Percentiles rank a stretch among this genome's conserved stretches.
Evolutionary conservation across 2,113 vertebrate genomes (phyloP).

Genomic region (Hippocampus abdominalis): DNA sequence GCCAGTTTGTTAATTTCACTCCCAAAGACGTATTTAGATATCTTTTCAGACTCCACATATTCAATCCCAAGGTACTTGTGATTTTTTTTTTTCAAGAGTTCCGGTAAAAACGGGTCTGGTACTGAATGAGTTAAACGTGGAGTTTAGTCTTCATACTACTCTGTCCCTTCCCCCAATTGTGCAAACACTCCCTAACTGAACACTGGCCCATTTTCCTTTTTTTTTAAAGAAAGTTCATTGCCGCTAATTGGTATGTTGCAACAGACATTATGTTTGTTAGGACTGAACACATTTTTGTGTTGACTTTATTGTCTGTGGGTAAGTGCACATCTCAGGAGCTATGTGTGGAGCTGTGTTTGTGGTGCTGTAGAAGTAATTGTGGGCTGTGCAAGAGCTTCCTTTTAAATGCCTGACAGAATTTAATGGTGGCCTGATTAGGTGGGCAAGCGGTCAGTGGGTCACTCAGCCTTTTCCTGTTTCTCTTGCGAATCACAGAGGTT

Average conservation of each 20-base stretch:
- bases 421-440: conserved; percentile 54
- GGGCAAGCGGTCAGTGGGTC: conserved; percentile 47
- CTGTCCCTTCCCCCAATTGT: conserved; percentile 8
- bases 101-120: too few species aligned
- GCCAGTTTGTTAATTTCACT: background rate
- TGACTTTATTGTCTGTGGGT: conserved; percentile 18
- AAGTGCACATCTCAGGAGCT: background rate
- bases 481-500: conserved; percentile 42
- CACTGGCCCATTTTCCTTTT: conserved; percentile 43
- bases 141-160: conserved; percentile 4
- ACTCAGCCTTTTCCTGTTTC: conserved; percentile 37
- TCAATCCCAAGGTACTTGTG: too few species aligned
- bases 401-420: conserved; percentile 48
- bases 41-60: too few species aligned
- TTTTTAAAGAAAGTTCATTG: conserved; percentile 32
- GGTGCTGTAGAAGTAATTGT: conserved; percentile 38
- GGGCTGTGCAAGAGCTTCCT: conserved; percentile 39
- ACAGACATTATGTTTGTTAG: conserved; percentile 16
- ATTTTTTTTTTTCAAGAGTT: too few species aligned
- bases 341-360: conserved; percentile 23
- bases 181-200: conserved; percentile 39
- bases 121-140: conserved; percentile 23
- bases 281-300: conserved; percentile 16
- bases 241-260: conserved; percentile 38
- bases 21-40: too few species aligned